Conservation (phyloP, 2,797 vertebrate genomes). For the Melanotaenia maccullochi region DNA sequence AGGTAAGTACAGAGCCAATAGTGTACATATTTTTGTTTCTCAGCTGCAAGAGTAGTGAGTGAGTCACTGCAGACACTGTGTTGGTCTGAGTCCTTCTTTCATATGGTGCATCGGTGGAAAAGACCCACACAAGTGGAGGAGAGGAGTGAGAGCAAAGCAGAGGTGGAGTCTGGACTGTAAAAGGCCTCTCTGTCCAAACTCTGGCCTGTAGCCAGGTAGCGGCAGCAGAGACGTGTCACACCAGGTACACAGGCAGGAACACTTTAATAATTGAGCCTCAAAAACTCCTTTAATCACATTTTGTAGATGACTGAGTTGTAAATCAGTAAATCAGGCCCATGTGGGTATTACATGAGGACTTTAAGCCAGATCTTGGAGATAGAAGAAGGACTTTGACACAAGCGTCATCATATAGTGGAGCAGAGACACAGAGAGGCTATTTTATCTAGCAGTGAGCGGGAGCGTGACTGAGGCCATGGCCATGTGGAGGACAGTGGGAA, state of each 20-base stretch:
- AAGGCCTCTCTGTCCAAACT: constrained; percentile 66
- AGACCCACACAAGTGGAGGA: constrained; percentile 41
- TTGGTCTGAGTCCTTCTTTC: constrained; percentile 28
- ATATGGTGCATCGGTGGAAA: constrained; percentile 62
- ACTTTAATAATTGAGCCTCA: constrained; percentile 12
- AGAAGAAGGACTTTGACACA: constrained; percentile 68
- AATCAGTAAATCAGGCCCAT: constrained; percentile 26
- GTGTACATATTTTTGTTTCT: constrained; percentile 13
- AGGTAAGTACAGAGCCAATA: constrained; percentile 40
- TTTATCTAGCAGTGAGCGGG: background rate
- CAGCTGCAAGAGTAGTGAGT: constrained; percentile 28
- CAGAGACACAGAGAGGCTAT: background rate
- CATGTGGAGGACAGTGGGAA: constrained; percentile 61
- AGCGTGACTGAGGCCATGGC: constrained; percentile 56
- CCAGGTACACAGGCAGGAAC: constrained; percentile 40
- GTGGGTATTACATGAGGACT: constrained; percentile 32
- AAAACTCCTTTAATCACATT: background rate
- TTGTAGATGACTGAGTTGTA: constrained; percentile 34
- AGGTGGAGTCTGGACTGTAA: constrained; percentile 48
- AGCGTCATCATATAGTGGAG: constrained; percentile 44
- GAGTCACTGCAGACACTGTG: constrained; percentile 26
- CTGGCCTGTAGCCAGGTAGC: constrained; percentile 57
- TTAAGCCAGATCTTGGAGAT: constrained; percentile 34
- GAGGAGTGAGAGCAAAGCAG: constrained; percentile 28
- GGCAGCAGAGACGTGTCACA: constrained; percentile 54